Evolutionary conservation across 2,888 invertebrate genomes (phyloP), one percentile per base, ranked within the genome.

Genomic region (Trichogramma dendrolimi): DNA sequence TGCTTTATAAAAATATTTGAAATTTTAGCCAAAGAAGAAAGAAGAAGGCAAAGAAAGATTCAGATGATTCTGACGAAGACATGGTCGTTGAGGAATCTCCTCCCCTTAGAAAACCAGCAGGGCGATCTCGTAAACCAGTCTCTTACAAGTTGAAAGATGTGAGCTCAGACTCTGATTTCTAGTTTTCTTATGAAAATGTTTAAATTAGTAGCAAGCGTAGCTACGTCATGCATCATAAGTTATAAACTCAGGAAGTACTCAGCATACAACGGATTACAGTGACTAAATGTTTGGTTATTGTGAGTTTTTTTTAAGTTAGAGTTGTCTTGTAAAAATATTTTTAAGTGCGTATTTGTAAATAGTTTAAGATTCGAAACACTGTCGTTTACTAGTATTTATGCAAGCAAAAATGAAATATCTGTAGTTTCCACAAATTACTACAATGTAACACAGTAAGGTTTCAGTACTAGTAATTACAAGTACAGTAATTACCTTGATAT

Each of bases 111-210:
- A 76, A 79, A 58, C 78, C 80, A 0, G 80, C 79, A 2, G 83
- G 84, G 1, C 79, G 87, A 38, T 77, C 81, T 2, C 78, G 81
- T 47, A 80, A 81, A 60, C 77, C 81, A 6, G 75, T 82, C 48
- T 82, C 80, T 53, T 84, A 83, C 67, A 80, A 79, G 51, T 74
- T 81, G 60, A 79, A 75, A 48, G 71, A 74, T 11, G 74, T 73
- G 38, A 71, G 71, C 5, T 75, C 77, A 4, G 8, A 46, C 8
- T 63, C 63, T 1, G 63, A 65, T 41, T 65, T 2, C 27, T 27
- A 27, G 27, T 2, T 27, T 27, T 27, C 27, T 27, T 27, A 27
- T 27, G 27, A 27, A 2, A 27, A 27, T 27, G 1, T 27, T 27
- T 27, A 27, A 27, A 27, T 27, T 27, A 27, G 27, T 27, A 27